Percentiles rank a stretch among this genome's conserved stretches.
phyloP scores from a whole-genome alignment of 2,113 vertebrate species.

The Delphinapterus leucas region DNA sequence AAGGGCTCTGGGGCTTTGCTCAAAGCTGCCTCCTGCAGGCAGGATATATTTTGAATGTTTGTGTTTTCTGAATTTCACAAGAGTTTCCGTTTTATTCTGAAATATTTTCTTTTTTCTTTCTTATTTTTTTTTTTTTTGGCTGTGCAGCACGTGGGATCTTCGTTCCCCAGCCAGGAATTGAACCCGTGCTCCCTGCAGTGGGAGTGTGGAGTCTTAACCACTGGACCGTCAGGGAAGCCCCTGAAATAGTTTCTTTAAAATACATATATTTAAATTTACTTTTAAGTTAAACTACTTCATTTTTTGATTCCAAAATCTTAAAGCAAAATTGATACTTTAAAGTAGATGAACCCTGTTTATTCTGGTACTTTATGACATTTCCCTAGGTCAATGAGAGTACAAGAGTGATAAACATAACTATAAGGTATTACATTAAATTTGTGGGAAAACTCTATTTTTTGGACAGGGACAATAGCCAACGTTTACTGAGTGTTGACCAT shows the following conservation, averaged over 20 bases:
- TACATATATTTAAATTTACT: neutral
- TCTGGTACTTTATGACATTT: neutral
- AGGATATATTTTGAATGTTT: neutral
- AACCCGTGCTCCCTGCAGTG: too few species aligned
- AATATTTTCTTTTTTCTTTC: neutral
- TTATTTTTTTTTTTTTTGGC: too few species aligned
- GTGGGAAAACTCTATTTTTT: neutral
- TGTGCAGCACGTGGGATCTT: too few species aligned
- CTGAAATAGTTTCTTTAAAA: neutral
- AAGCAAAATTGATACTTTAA: neutral
- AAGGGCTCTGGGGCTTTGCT: neutral
- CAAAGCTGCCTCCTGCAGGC: neutral
- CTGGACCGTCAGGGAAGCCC: too few species aligned
- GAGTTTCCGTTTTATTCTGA: neutral
- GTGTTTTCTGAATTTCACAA: neutral
- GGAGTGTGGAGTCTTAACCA: too few species aligned
- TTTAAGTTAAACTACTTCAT: neutral
- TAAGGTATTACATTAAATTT: neutral
- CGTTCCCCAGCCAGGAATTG: too few species aligned
- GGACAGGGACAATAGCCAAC: neutral
- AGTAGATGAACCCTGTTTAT: neutral
- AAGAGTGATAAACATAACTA: neutral
- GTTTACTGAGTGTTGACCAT: neutral
- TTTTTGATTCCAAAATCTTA: neutral
- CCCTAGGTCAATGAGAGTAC: neutral